A percentile compares a stretch with the other conserved stretches of the same genome.
phyloP scores from a whole-genome alignment of 1,140 invertebrate species.

The Pomacea maculata region DNA sequence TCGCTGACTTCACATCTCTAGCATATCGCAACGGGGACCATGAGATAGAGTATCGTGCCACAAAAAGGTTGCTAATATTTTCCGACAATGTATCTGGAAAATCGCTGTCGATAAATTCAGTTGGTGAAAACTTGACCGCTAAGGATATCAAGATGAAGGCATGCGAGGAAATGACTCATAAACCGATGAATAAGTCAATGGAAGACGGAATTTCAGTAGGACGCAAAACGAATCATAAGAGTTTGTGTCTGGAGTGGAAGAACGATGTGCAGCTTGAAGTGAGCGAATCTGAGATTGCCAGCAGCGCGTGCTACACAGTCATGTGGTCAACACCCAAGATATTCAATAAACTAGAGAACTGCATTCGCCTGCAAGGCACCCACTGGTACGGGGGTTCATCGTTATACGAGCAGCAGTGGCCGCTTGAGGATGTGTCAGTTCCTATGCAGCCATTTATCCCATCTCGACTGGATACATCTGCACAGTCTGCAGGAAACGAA shows the following conservation, averaged over 20 bases:
- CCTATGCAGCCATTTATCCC: conserved; percentile 47
- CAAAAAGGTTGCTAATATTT: conserved; percentile 1
- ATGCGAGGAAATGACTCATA: not conserved
- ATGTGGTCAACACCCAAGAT: conserved; percentile 37
- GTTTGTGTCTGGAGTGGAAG: conserved; percentile 20
- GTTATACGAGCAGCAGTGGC: conserved; percentile 63
- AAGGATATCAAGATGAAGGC: too few species aligned
- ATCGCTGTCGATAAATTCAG: not conserved
- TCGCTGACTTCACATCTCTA: not conserved
- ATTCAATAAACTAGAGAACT: conserved; percentile 43
- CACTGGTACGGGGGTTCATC: conserved; percentile 64
- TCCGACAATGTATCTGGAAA: not conserved
- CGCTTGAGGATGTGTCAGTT: conserved; percentile 57
- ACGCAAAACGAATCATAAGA: not conserved
- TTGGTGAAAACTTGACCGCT: not conserved
- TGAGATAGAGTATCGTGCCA: not conserved
- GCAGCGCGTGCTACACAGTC: conserved; percentile 43
- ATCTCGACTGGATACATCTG: conserved; percentile 16
- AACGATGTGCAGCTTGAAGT: conserved; percentile 17
- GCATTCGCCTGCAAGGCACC: conserved; percentile 39
- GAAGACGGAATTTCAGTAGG: not conserved
- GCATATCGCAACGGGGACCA: not conserved
- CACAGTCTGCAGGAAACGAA: conserved; percentile 12
- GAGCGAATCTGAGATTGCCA: conserved; percentile 15
- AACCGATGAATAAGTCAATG: too few species aligned